phyloP scores from a whole-genome alignment of 2,888 invertebrate species.

The Argyra leucocephala region DNA sequence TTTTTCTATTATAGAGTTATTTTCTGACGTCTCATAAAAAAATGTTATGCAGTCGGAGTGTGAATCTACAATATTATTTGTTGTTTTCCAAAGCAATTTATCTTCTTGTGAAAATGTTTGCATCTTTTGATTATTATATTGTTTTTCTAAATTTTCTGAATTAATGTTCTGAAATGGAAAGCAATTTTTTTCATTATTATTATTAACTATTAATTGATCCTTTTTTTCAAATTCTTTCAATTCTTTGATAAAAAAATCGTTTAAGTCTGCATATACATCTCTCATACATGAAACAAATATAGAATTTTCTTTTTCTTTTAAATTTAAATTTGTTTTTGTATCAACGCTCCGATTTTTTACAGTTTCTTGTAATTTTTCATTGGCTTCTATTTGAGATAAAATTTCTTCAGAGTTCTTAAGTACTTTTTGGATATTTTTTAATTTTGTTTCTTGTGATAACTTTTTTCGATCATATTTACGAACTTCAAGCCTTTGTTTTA shows the following conservation, averaged over 20 bases:
- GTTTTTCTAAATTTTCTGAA: too few relatives aligned
- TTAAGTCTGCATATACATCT: neutral
- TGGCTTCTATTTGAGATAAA: neutral
- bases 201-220: neutral
- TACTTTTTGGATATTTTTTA: neutral
- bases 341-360: neutral
- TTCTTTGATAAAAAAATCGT: neutral
- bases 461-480: neutral
- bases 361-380: neutral
- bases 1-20: too few relatives aligned
- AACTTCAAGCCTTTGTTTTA: neutral
- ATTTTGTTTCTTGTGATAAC: neutral
- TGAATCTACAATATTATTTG: too few relatives aligned
- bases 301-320: neutral
- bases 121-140: too few relatives aligned
- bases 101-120: too few relatives aligned
- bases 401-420: neutral
- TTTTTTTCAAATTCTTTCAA: neutral
- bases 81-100: too few relatives aligned
- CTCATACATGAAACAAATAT: neutral
- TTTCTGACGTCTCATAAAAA: too few relatives aligned
- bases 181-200: too few relatives aligned
- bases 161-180: too few relatives aligned
- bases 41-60: too few relatives aligned
- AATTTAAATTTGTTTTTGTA: neutral